A percentile compares a stretch with the other conserved stretches of the same genome.
phyloP scores from a whole-genome alignment of 2,888 invertebrate genomes.

The Microplitis deprimator region DNA sequence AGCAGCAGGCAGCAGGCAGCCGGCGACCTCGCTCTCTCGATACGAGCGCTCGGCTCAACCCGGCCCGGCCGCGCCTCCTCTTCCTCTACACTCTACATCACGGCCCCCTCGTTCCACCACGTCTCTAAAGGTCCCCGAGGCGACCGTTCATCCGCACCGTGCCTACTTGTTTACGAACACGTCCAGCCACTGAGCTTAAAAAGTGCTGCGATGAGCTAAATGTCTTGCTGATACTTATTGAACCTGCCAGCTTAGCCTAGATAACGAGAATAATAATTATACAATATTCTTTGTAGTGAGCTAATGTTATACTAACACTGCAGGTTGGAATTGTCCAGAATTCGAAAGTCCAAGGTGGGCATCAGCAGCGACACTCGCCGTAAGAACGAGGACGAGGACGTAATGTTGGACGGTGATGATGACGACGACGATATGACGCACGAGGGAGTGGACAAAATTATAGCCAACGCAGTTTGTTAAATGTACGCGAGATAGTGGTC shows the following conservation, averaged over 20 bases:
- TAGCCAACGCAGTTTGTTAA: background rate
- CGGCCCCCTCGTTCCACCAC: slow-evolving; percentile 17
- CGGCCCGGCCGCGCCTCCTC: slow-evolving; percentile 29
- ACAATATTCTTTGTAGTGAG: background rate
- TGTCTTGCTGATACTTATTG: background rate
- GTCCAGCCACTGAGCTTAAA: too few species aligned
- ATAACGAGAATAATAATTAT: background rate
- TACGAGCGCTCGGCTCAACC: background rate
- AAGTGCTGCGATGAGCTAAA: background rate
- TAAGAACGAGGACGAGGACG: slow-evolving; percentile 41
- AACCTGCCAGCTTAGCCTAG: background rate
- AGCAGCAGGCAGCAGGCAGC: slow-evolving; percentile 24
- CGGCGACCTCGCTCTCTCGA: slow-evolving; percentile 39
- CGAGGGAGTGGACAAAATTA: slow-evolving; percentile 8
- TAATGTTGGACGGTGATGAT: slow-evolving; percentile 25
- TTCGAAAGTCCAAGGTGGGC: slow-evolving; percentile 45
- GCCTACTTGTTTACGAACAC: too few species aligned
- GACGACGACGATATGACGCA: slow-evolving; percentile 23
- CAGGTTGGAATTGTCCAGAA: slow-evolving; percentile 32
- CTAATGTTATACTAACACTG: slow-evolving; percentile 13
- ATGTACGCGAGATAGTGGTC: background rate
- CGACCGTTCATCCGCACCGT: background rate
- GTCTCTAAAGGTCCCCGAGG: background rate
- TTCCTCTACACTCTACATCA: slow-evolving; percentile 10
- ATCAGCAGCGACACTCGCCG: slow-evolving; percentile 32